phyloP scores from a whole-genome alignment of 2,888 invertebrate species.

The Antitype chi region DNA sequence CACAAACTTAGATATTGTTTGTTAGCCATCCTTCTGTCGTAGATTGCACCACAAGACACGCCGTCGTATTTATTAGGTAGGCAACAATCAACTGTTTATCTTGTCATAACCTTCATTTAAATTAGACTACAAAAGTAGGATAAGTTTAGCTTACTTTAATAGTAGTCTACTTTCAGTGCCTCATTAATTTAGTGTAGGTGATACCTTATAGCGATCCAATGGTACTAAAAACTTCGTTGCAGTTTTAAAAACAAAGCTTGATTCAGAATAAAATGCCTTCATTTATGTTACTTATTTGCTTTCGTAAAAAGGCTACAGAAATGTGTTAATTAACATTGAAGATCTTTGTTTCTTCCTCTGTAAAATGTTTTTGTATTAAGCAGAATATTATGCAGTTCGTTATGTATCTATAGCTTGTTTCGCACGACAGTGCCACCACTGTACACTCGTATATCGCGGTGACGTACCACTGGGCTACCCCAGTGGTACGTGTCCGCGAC shows the following conservation, averaged over 20 bases:
- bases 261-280: constrained; percentile 14
- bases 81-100: constrained; percentile 41
- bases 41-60: constrained; percentile 66
- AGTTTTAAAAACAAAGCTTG: constrained; percentile 22
- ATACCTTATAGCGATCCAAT: constrained; percentile 1
- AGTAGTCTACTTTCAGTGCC: background rate
- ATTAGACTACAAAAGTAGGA: background rate
- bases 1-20: constrained; percentile 86
- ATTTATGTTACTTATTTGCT: constrained; percentile 14
- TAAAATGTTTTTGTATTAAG: constrained; percentile 10
- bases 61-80: constrained; percentile 51
- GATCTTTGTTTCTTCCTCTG: constrained; percentile 8
- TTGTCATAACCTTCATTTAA: constrained; percentile 14
- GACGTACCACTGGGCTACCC: too few relatives aligned
- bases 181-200: constrained; percentile 10
- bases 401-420: constrained; percentile 7
- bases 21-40: constrained; percentile 79
- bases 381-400: background rate
- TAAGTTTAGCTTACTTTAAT: background rate
- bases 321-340: constrained; percentile 25
- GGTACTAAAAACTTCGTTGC: constrained; percentile 6
- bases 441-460: too few relatives aligned
- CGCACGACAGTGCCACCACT: too few relatives aligned
- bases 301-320: constrained; percentile 5
- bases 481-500: too few relatives aligned